Conservation (phyloP, 2,888 invertebrate species). For the Yponomeuta sedellus region DNA sequence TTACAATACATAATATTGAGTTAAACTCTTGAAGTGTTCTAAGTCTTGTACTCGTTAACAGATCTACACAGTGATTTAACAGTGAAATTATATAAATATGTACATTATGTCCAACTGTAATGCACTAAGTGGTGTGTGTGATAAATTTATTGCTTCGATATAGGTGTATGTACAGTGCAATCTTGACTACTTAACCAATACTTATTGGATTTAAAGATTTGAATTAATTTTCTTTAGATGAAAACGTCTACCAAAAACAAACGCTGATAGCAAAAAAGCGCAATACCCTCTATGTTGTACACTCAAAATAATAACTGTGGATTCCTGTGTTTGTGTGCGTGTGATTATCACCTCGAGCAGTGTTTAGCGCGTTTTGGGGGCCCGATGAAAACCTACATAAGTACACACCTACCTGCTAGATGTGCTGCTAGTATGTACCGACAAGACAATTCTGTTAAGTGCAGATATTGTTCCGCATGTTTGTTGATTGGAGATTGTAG, state of each 20-base stretch:
- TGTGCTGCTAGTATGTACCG: background rate
- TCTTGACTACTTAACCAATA: no score
- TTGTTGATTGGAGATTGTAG: background rate
- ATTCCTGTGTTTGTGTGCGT: background rate
- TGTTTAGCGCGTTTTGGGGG: background rate
- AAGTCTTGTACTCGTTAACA: background rate
- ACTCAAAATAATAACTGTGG: background rate
- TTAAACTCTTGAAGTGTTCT: no score
- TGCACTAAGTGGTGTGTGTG: background rate
- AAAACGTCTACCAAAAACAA: background rate
- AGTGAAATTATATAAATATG: background rate
- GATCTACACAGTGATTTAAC: background rate
- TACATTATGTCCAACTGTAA: background rate
- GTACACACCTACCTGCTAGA: background rate
- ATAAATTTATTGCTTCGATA: background rate
- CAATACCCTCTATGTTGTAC: background rate
- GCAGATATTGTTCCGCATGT: background rate
- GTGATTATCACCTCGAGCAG: background rate
- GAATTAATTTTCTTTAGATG: background rate
- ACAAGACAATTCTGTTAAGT: background rate
- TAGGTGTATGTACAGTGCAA: background rate
- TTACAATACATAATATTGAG: no score
- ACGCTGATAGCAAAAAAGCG: no score
- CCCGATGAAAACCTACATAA: background rate
- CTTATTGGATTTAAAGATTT: background rate